Percentiles rank a stretch among this genome's conserved stretches.
Evolutionary conservation across 35 echinoderm and acorn worm genomes (phyloP).

Genomic region (Patiria miniata): DNA sequence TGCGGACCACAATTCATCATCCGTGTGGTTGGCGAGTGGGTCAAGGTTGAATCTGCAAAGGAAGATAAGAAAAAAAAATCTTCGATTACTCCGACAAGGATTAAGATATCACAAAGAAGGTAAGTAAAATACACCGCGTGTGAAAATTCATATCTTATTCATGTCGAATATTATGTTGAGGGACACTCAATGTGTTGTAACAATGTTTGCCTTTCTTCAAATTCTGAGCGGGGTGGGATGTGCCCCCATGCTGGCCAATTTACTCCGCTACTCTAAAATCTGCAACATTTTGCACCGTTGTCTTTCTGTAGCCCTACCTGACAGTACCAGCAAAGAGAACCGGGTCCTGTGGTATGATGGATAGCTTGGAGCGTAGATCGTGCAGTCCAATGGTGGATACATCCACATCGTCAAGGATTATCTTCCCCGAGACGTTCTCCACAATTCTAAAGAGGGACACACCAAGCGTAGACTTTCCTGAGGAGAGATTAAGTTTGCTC

Average conservation of each 20-base stretch:
- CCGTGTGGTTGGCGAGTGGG: constrained; percentile 64
- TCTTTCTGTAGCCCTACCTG: constrained; percentile 45
- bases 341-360: constrained; percentile 88
- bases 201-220: too few species aligned
- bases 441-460: constrained; percentile 68
- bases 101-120: too few species aligned
- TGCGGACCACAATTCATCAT: constrained; percentile 77
- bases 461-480: constrained; percentile 81
- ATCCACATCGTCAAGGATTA: constrained; percentile 68
- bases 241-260: too few species aligned
- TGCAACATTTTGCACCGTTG: too few species aligned
- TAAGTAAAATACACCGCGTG: too few species aligned
- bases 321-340: constrained; percentile 80
- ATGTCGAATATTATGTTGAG: too few species aligned
- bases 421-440: constrained; percentile 51
- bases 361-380: constrained; percentile 71
- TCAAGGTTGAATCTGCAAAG: constrained; percentile 85
- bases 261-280: too few species aligned
- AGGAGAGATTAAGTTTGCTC: background rate
- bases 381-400: constrained; percentile 67
- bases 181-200: too few species aligned
- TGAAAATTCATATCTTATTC: too few species aligned
- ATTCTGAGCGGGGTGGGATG: too few species aligned
- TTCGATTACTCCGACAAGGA: background rate
- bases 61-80: constrained; percentile 8